A percentile compares a stretch with the other conserved stretches of the same genome.
phyloP scores from a whole-genome alignment of 2,113 vertebrate genomes.

The Thomomys bottae region DNA sequence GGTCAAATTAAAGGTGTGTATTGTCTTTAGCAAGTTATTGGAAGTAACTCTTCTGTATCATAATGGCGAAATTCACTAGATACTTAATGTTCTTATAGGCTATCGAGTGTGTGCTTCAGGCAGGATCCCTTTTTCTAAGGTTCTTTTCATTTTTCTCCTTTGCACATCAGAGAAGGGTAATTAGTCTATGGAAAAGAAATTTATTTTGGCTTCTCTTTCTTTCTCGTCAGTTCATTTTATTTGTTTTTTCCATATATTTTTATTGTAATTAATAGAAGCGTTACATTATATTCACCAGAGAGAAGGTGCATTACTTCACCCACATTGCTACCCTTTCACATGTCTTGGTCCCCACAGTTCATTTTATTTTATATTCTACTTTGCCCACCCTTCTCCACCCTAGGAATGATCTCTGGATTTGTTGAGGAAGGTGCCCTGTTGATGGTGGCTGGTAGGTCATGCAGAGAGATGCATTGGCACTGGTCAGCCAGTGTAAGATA shows the following conservation, averaged over 20 bases:
- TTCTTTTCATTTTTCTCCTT: not conserved
- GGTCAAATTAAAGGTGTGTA: conserved; percentile 36
- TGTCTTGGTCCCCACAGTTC: too few species aligned
- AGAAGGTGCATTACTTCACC: too few species aligned
- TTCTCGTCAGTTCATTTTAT: not conserved
- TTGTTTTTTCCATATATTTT: not conserved
- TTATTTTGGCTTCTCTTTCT: not conserved
- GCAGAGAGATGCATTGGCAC: conserved; percentile 73
- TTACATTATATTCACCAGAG: too few species aligned
- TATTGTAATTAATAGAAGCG: too few species aligned
- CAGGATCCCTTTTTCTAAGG: not conserved
- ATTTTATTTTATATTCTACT: conserved; percentile 9
- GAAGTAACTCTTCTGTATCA: conserved; percentile 7
- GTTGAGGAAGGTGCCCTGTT: not conserved
- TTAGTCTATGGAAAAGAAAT: not conserved
- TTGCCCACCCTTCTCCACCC: not conserved
- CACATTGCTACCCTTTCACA: too few species aligned
- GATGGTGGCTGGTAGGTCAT: conserved; percentile 75
- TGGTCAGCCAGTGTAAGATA: conserved; percentile 87
- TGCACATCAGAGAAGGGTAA: conserved; percentile 17
- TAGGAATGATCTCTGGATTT: not conserved
- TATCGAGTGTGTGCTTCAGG: not conserved
- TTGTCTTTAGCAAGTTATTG: conserved; percentile 27
- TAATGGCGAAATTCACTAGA: not conserved
- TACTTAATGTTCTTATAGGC: conserved; percentile 6